A percentile compares a stretch with the other conserved stretches of the same genome.
phyloP scores from a whole-genome alignment of 2,113 vertebrate species.

The Thymallus thymallus region DNA sequence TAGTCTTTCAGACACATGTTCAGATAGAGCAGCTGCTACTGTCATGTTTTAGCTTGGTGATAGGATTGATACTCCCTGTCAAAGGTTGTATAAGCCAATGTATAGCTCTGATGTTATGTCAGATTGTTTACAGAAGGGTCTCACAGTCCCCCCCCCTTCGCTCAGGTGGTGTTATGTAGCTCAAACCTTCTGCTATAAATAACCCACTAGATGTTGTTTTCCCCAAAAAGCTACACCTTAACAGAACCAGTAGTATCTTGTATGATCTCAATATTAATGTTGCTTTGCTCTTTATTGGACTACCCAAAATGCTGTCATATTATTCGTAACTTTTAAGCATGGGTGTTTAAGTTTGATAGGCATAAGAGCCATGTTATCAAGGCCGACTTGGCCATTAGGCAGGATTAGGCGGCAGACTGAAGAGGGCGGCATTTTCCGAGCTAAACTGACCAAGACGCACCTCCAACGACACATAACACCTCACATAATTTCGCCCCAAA shows the following conservation, averaged over 20 bases:
- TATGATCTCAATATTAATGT: neutral
- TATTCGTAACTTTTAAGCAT: no score
- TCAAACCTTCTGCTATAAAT: neutral
- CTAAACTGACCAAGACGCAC: no score
- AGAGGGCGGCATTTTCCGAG: no score
- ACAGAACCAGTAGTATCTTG: neutral
- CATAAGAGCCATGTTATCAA: no score
- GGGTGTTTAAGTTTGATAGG: no score
- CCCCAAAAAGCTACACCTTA: neutral
- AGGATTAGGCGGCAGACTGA: no score
- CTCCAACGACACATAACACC: no score
- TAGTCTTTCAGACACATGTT: neutral
- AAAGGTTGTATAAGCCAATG: neutral
- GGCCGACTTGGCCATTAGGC: no score
- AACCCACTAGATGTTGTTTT: neutral
- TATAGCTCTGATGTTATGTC: neutral
- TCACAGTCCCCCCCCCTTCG: neutral
- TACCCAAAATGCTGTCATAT: no score
- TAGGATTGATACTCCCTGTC: slow-evolving; percentile 6
- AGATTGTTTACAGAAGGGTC: neutral
- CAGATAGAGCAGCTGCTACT: slow-evolving; percentile 34
- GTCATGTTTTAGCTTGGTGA: slow-evolving; percentile 27
- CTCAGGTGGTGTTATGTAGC: neutral
- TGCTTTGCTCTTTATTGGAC: no score
- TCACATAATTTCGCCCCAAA: no score